phyloP scores from a whole-genome alignment of 2,888 invertebrate species.

The Campaea margaritaria region DNA sequence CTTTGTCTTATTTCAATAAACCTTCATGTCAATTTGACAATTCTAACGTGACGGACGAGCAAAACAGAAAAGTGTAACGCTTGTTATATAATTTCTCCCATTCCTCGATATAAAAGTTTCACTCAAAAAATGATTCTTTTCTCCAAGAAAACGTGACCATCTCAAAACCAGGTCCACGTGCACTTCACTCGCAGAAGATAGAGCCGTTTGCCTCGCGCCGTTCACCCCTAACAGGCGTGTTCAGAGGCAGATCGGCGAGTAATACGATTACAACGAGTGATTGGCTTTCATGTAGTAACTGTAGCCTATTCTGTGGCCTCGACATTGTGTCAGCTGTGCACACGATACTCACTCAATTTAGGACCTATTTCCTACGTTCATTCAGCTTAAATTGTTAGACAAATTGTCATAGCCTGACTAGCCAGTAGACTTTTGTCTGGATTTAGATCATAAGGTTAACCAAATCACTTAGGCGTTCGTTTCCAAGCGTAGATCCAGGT shows the following conservation, averaged over 20 bases:
- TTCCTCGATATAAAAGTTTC: too few relatives aligned
- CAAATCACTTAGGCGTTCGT: too few relatives aligned
- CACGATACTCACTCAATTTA: constrained; percentile 33
- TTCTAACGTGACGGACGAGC: too few relatives aligned
- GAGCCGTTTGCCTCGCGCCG: constrained; percentile 17
- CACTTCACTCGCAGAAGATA: constrained; percentile 5
- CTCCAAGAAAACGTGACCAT: not conserved
- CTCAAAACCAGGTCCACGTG: too few relatives aligned
- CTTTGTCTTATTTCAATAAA: too few relatives aligned
- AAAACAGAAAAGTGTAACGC: too few relatives aligned
- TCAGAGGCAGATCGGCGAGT: constrained; percentile 49
- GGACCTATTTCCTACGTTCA: constrained; percentile 12
- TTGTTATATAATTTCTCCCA: too few relatives aligned
- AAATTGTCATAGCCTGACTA: too few relatives aligned
- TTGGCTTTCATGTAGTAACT: constrained; percentile 48
- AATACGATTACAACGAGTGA: constrained; percentile 66
- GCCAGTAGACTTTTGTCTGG: too few relatives aligned
- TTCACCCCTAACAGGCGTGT: constrained; percentile 46
- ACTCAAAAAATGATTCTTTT: not conserved
- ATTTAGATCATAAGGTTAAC: too few relatives aligned
- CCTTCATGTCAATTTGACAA: too few relatives aligned
- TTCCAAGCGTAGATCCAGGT: too few relatives aligned
- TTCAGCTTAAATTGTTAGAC: not conserved
- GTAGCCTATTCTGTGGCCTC: constrained; percentile 12
- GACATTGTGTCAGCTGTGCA: constrained; percentile 32